A percentile compares a stretch with the other conserved stretches of the same genome.
These are phyloP conservation scores for Azorinus chamasolen DNA, from an alignment of 2,888 invertebrate genomes.

Conservation along the genomic window DNA sequence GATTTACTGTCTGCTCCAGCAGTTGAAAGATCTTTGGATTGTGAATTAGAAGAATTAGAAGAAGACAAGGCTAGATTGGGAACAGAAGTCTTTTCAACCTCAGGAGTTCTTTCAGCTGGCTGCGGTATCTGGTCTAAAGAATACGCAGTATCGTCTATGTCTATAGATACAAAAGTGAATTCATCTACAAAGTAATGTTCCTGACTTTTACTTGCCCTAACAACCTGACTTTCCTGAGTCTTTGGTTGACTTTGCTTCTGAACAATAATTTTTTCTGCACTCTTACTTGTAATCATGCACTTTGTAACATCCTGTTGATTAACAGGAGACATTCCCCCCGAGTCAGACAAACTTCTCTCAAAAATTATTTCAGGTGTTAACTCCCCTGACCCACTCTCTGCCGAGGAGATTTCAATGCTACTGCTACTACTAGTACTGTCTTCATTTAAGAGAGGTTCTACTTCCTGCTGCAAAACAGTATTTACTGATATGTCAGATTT, in stretches of 20 bases:
- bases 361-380: constrained; percentile 57
- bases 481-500: constrained; percentile 70
- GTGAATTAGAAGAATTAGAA: background rate
- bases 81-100: constrained; percentile 31
- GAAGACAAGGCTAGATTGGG: background rate
- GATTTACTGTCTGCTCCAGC: constrained; percentile 46
- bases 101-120: constrained; percentile 41
- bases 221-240: constrained; percentile 88
- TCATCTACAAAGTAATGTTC: constrained; percentile 94
- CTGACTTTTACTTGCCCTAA: constrained; percentile 93
- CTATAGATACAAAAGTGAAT: constrained; percentile 95
- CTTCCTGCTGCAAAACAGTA: constrained; percentile 68
- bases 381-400: constrained; percentile 54
- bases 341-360: constrained; percentile 63
- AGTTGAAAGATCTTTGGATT: background rate
- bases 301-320: constrained; percentile 44
- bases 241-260: constrained; percentile 39
- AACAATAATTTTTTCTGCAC: constrained; percentile 81
- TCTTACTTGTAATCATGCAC: constrained; percentile 72
- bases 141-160: constrained; percentile 97
- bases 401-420: constrained; percentile 63
- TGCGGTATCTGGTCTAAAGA: constrained; percentile 90
- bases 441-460: constrained; percentile 64
- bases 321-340: constrained; percentile 65
- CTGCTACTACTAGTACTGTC: constrained; percentile 62